Evolutionary conservation across 2,113 vertebrate species (phyloP), one percentile per base, ranked within the genome.

Genomic region (Prolemur simus): DNA sequence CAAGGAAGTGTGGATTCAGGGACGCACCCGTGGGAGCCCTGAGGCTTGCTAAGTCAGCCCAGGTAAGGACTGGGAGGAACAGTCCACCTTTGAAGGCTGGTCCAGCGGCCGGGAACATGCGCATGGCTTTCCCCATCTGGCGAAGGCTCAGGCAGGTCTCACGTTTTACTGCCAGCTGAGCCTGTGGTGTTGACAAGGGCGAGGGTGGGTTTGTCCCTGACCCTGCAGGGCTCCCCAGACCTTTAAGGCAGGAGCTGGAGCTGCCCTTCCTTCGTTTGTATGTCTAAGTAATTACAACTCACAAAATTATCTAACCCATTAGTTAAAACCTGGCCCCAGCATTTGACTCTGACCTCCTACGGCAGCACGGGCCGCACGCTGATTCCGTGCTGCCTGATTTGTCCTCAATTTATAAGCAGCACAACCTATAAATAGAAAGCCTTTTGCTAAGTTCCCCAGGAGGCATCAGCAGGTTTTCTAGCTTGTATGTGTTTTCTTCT

Each of bases 381-480:
- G 87, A 66, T 86, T 97, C 89, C 68, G 34, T 13, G 91, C 84
- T 10, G 27, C 96, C 92, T 94, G 96, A 91, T 95, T 97, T 94
- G 97, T 87, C 95, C 95, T 97, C 94, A 93, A 92, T 97, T 97
- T 98, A 92, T 91, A 98, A 97, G 96, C 95, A 89, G 95, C 58
- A n/a, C 83, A 42, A 45, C 54, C 97, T 97, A 98, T 97, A 97
- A 97, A 98, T 96, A 98, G 97, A 97, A 98, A 81, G 45, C 73
- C 64, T 94, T 96, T 97, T 97, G 93, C 96, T 91, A 83, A 86
- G 85, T 94, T 85, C 87, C 97, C 94, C 96, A 91, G 96, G 95
- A 97, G 97, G 89, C 68, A 89, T 54, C 95, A 78, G 95, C 87
- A 96, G 92, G 95, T 95, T 96, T 89, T 94, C 82, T 87, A 91